Conservation (phyloP, 2,113 vertebrate genomes). For the Neodontobutis hainanensis region DNA sequence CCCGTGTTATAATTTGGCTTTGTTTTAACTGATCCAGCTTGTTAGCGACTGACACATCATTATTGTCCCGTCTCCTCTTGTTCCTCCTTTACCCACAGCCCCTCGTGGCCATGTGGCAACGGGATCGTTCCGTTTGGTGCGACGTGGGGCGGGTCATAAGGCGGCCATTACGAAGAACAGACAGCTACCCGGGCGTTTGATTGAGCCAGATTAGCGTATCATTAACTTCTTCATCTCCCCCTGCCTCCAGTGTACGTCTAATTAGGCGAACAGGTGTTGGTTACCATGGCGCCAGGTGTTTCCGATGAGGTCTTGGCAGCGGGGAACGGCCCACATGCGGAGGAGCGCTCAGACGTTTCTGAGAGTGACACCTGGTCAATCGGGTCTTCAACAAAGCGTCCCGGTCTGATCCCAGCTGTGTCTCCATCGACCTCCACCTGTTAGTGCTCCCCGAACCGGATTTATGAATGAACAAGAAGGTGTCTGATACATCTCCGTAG, state of each 20-base stretch:
- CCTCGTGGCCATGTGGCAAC: too few relatives aligned
- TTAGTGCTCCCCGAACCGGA: neutral
- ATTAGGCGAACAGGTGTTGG: conserved; percentile 68
- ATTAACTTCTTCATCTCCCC: conserved; percentile 54
- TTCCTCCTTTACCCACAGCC: too few relatives aligned
- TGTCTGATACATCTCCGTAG: too few relatives aligned
- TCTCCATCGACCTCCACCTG: neutral
- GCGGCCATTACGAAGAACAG: conserved; percentile 46
- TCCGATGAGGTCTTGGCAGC: conserved; percentile 56
- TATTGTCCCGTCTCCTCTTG: too few relatives aligned
- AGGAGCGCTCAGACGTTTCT: neutral
- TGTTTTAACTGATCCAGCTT: too few relatives aligned
- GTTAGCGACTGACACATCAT: too few relatives aligned
- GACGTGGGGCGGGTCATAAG: conserved; percentile 26
- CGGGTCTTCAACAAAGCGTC: neutral
- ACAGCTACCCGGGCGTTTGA: conserved; percentile 45
- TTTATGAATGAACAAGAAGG: neutral
- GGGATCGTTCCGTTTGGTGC: neutral
- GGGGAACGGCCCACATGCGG: conserved; percentile 23
- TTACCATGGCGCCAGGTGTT: conserved; percentile 65
- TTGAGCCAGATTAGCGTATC: conserved; percentile 59
- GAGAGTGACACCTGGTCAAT: neutral
- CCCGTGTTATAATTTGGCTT: too few relatives aligned
- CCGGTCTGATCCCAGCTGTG: neutral
- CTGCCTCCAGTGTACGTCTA: conserved; percentile 55